phyloP scores from a whole-genome alignment of 2,888 invertebrate species.

The Seladonia tumulorum region DNA sequence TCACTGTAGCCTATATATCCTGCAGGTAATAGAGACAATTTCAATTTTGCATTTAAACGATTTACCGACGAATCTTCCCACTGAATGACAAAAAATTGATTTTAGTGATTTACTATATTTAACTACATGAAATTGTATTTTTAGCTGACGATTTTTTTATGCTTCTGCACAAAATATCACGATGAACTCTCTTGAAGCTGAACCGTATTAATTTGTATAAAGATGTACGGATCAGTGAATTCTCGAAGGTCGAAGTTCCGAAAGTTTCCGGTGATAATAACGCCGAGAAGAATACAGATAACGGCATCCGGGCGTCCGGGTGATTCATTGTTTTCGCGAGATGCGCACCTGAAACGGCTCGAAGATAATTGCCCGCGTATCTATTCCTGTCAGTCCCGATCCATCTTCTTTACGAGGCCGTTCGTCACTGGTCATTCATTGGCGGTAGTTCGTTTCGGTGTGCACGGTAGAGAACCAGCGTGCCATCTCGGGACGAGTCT shows the following conservation, averaged over 20 bases:
- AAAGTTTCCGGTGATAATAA: background rate
- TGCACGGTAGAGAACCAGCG: background rate
- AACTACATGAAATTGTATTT: too few species aligned
- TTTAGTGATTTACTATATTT: too few species aligned
- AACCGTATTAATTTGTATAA: background rate
- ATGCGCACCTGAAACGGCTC: constrained; percentile 44
- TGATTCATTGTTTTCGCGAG: constrained; percentile 63
- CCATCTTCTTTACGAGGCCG: constrained; percentile 68
- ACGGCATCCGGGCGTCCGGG: background rate
- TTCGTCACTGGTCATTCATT: constrained; percentile 66
- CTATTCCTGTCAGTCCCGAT: constrained; percentile 63
- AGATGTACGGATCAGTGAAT: background rate
- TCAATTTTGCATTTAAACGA: too few species aligned
- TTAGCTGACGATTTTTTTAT: too few species aligned
- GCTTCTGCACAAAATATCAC: too few species aligned
- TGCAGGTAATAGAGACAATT: too few species aligned
- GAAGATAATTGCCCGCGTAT: constrained; percentile 62
- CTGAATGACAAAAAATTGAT: too few species aligned
- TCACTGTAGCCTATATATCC: too few species aligned
- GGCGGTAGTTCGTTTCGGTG: constrained; percentile 46
- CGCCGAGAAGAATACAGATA: background rate
- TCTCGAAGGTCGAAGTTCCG: background rate
- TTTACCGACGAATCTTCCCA: too few species aligned
- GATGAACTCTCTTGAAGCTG: too few species aligned
- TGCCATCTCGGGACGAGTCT: constrained; percentile 48